Percentiles rank a stretch among this genome's conserved stretches.
phyloP scores from a whole-genome alignment of 2,797 vertebrate genomes.

The Onychomys torridus region DNA sequence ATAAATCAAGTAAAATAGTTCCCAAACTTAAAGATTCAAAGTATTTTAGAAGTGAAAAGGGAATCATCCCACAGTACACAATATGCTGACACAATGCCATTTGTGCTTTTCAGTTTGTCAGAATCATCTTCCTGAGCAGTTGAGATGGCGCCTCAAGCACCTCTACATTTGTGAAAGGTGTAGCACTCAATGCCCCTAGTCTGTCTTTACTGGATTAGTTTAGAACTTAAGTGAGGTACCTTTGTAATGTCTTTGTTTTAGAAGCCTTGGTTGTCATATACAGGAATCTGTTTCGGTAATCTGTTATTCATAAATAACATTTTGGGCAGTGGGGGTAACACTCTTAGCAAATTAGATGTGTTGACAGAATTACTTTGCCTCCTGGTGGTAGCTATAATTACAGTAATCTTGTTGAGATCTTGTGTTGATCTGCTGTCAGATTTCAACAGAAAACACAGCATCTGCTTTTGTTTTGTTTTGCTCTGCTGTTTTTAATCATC shows the following conservation, averaged over 20 bases:
- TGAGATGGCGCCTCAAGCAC: conserved; percentile 68
- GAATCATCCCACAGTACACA: neutral
- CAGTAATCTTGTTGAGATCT: conserved; percentile 52
- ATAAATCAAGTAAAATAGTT: neutral
- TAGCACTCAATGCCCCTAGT: neutral
- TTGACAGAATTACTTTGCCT: conserved; percentile 72
- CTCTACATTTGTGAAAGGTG: conserved; percentile 46
- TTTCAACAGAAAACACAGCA: conserved; percentile 51
- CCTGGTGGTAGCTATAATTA: conserved; percentile 49
- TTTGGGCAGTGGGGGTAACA: neutral
- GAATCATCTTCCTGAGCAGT: conserved; percentile 62
- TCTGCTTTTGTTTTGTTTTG: conserved; percentile 9
- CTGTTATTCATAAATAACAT: neutral
- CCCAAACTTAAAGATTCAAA: neutral
- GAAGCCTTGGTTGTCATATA: neutral
- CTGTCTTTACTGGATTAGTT: conserved; percentile 63
- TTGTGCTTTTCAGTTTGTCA: conserved; percentile 71
- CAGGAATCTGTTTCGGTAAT: neutral
- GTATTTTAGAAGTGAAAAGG: neutral
- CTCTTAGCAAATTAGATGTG: conserved; percentile 6
- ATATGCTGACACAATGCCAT: conserved; percentile 13
- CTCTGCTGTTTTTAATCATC: neutral
- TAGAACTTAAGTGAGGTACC: conserved; percentile 57
- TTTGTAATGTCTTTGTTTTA: conserved; percentile 15
- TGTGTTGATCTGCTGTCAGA: conserved; percentile 35